Evolutionary conservation across 2,888 invertebrate species (phyloP), one percentile per base, ranked within the genome.

Genomic region (Prostheceraeus crozeri): DNA sequence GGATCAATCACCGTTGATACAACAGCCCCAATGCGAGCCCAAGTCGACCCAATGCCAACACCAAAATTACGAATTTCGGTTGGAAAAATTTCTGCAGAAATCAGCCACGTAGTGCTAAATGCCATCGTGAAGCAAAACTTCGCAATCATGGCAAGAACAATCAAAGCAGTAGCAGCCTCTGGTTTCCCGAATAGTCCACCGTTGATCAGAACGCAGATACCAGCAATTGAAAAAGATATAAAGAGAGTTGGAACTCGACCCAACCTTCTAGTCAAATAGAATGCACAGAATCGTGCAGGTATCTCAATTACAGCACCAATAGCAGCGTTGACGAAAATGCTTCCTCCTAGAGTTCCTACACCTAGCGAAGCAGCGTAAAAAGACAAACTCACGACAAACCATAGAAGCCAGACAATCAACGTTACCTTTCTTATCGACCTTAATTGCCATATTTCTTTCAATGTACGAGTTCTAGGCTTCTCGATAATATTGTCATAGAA

Each of bases 51-150:
- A 14, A 35, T 33, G 2, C 55, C 55, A 3, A 55, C 55, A 1
- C 55, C 55, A 16, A 52, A 16, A 11, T 46, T 55, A n/a, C 55
- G 55, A 19, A 55, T 35, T 8, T 30, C 55, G 16, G 55, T 55
- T 1, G 55, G 55, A 11, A 55, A 55, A 21, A 55, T 36, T 23
- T 55, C 55, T 1, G 55, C 48, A 2, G 55, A 35, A 21, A 40
- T 40, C 55, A 55, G 28, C 36, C 45, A 55, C n/a, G 21, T 55
- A 3, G 40, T 16, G n/a, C 40, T 36, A 23, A 55, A 55, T 33
- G 55, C 28, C 14, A 55, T 33, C 10, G 35, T 21, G 21, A 55
- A 45, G 19, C 28, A 55, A 36, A 55, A 55, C 52, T 55, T 28
- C 1, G 35, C 55, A 14, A 16, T 19, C 16, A 55, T 33, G 1